phyloP scores from a whole-genome alignment of 2,113 vertebrate genomes.

The Willisornis vidua region DNA sequence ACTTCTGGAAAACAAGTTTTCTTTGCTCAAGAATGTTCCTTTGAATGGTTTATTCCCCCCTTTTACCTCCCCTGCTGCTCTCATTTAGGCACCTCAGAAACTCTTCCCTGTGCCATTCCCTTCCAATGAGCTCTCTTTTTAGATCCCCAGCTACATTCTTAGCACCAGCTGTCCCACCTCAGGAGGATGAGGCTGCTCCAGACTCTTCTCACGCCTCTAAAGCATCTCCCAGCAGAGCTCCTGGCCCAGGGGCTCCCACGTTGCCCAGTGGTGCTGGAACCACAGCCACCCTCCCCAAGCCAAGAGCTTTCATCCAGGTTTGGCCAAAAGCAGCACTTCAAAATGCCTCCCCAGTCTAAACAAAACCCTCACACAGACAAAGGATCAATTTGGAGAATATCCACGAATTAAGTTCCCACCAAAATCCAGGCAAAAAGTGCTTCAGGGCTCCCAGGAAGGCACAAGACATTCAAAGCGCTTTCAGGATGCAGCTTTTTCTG shows the following conservation, averaged over 20 bases:
- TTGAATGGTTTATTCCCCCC: not conserved
- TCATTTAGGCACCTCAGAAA: not conserved
- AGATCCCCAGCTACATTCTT: not conserved
- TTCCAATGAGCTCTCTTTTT: not conserved
- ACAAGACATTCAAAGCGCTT: constrained; percentile 23
- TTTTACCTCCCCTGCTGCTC: not conserved
- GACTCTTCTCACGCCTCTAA: not conserved
- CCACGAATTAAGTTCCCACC: constrained; percentile 36
- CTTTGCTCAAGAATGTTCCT: not conserved
- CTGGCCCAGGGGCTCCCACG: not conserved
- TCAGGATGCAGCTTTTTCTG: constrained; percentile 21
- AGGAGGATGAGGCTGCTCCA: not conserved
- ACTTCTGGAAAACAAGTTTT: constrained; percentile 3
- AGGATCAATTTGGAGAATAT: constrained; percentile 46
- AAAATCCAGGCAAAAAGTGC: constrained; percentile 54
- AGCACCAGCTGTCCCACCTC: not conserved
- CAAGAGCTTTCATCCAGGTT: not conserved
- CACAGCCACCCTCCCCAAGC: not conserved
- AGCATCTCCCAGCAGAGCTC: not conserved
- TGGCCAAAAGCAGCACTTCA: not conserved
- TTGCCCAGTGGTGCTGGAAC: not conserved
- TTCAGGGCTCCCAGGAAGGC: constrained; percentile 45
- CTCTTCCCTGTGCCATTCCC: not conserved
- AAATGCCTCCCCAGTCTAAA: not conserved
- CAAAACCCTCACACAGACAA: not conserved